A percentile compares a stretch with the other conserved stretches of the same genome.
phyloP scores from a whole-genome alignment of 1,140 invertebrate species.

The Oppia nitens region DNA sequence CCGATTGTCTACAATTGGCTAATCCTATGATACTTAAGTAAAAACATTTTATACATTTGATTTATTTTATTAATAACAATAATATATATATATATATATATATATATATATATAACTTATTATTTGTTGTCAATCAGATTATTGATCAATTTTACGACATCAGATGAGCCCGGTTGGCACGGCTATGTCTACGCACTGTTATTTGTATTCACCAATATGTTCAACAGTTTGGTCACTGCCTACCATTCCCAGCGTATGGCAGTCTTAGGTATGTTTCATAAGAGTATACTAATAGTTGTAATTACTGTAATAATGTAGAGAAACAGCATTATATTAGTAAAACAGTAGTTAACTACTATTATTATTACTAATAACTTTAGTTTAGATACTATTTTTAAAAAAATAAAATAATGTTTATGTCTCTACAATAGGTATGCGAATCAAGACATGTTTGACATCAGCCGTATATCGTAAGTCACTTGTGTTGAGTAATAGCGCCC shows the following conservation, averaged over 20 bases:
- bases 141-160: slow-evolving; percentile 23
- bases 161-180: slow-evolving; percentile 51
- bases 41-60: slow-evolving; percentile 17
- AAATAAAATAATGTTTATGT: too few relatives aligned
- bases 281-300: too few relatives aligned
- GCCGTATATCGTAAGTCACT: slow-evolving; percentile 26
- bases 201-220: slow-evolving; percentile 23
- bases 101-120: too few relatives aligned
- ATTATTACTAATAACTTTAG: too few relatives aligned
- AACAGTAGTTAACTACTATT: too few relatives aligned
- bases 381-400: too few relatives aligned
- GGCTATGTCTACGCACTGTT: slow-evolving; percentile 59
- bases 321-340: too few relatives aligned
- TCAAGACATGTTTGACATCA: slow-evolving; percentile 22
- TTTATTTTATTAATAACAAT: not conserved
- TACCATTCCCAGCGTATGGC: not conserved
- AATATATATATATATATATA: too few relatives aligned
- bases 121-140: not conserved
- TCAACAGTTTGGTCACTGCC: not conserved
- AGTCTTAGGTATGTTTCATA: not conserved
- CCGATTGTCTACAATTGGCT: slow-evolving; percentile 71
- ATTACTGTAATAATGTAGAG: too few relatives aligned
- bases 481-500: slow-evolving; percentile 24
- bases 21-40: slow-evolving; percentile 48
- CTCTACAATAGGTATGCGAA: slow-evolving; percentile 32